Conservation (phyloP, 2,888 invertebrate genomes). For the Brachyptera putata region DNA sequence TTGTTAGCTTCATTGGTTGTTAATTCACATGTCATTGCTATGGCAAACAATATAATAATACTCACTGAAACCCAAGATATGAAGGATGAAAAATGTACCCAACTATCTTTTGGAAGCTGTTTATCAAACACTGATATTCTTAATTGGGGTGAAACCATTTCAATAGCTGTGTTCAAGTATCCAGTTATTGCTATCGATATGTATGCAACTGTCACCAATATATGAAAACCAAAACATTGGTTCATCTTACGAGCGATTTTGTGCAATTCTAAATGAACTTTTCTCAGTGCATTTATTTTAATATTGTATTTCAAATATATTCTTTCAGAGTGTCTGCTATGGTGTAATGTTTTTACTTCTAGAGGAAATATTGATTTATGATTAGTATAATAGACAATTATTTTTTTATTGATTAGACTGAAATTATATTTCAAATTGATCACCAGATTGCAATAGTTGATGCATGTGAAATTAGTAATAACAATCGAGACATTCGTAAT, state of each 20-base stretch:
- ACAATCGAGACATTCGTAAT: not conserved
- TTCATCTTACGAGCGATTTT: too few relatives aligned
- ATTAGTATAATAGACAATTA: not conserved
- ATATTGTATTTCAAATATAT: not conserved
- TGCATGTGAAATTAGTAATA: not conserved
- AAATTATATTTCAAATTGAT: not conserved
- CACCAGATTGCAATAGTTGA: not conserved
- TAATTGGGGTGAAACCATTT: not conserved
- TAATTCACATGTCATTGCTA: not conserved
- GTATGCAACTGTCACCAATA: not conserved
- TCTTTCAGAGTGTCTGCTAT: too few relatives aligned
- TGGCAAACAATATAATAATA: not conserved
- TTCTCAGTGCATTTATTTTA: not conserved
- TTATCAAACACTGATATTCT: too few relatives aligned
- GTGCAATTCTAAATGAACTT: too few relatives aligned
- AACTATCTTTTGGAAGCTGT: too few relatives aligned
- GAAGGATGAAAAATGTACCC: too few relatives aligned
- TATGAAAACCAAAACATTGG: not conserved
- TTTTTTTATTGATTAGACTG: not conserved
- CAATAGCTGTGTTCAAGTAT: not conserved
- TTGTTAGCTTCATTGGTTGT: not conserved
- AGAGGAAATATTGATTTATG: not conserved
- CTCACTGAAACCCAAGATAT: not conserved
- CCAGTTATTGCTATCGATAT: not conserved
- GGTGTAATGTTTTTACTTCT: too few relatives aligned